A percentile compares a stretch with the other conserved stretches of the same genome.
Conservation (phyloP, 2,797 vertebrate species). For the Peromyscus melanophrys region DNA sequence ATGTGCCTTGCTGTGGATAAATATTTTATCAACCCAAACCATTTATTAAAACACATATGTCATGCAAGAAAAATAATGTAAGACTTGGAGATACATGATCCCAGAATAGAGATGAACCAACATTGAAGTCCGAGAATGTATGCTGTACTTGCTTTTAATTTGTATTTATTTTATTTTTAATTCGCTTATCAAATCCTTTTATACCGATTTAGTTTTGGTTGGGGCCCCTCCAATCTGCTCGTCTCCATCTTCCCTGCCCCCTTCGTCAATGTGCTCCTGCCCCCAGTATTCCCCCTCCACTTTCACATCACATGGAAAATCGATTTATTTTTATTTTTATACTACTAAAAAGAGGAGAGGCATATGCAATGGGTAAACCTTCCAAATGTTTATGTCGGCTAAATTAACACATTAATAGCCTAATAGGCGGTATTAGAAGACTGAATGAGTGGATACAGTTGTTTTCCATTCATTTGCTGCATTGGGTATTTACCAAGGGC, state of each 20-base stretch:
- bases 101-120: not conserved
- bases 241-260: not conserved
- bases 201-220: not conserved
- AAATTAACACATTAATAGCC: not conserved
- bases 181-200: not conserved
- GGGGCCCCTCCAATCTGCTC: no score
- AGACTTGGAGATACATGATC: not conserved
- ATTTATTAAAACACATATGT: not conserved
- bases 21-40: not conserved
- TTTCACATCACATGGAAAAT: not conserved
- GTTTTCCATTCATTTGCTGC: not conserved
- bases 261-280: not conserved
- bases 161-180: not conserved
- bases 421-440: not conserved
- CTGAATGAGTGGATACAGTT: not conserved
- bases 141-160: not conserved
- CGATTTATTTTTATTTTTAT: not conserved
- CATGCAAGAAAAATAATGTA: not conserved
- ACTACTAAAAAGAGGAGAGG: not conserved
- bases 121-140: not conserved
- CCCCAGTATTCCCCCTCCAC: not conserved
- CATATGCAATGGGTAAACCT: not conserved
- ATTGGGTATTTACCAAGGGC: not conserved
- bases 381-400: not conserved
- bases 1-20: not conserved